Conservation (phyloP, 2,888 invertebrate species). For the Eristalis arbustorum region DNA sequence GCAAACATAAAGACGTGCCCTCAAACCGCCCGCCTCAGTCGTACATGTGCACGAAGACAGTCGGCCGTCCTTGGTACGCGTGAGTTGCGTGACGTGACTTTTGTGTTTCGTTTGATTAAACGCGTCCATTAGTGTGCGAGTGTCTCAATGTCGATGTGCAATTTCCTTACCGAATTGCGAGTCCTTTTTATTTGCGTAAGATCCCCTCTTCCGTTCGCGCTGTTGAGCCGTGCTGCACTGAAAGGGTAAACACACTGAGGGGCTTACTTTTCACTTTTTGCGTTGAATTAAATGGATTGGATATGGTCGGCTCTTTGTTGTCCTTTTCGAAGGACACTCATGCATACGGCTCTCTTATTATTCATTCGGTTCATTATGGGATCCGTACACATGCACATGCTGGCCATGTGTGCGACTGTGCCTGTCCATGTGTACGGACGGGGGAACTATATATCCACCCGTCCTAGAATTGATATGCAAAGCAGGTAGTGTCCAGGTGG, state of each 20-base stretch:
- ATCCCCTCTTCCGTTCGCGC: background rate
- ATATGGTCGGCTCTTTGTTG: slow-evolving; percentile 34
- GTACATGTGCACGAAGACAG: background rate
- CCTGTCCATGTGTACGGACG: background rate
- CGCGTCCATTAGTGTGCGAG: slow-evolving; percentile 38
- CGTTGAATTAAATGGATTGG: slow-evolving; percentile 36
- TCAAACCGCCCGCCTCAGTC: background rate
- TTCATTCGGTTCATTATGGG: slow-evolving; percentile 57
- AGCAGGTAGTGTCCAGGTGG: slow-evolving; percentile 33
- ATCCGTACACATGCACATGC: slow-evolving; percentile 21
- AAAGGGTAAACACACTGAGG: slow-evolving; percentile 16
- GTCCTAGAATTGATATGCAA: slow-evolving; percentile 32
- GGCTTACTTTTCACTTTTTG: background rate
- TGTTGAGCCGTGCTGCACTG: background rate
- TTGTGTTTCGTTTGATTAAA: slow-evolving; percentile 45
- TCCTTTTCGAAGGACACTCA: slow-evolving; percentile 41
- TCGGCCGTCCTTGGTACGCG: slow-evolving; percentile 39
- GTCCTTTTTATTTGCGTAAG: slow-evolving; percentile 24
- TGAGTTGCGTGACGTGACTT: slow-evolving; percentile 58
- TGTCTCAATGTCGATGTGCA: slow-evolving; percentile 37
- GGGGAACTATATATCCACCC: slow-evolving; percentile 18
- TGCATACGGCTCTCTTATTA: slow-evolving; percentile 43
- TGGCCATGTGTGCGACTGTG: background rate
- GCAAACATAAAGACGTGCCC: background rate
- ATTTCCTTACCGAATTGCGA: slow-evolving; percentile 55